Conservation (phyloP, 2,113 vertebrate genomes). For the Pedionomus torquatus region DNA sequence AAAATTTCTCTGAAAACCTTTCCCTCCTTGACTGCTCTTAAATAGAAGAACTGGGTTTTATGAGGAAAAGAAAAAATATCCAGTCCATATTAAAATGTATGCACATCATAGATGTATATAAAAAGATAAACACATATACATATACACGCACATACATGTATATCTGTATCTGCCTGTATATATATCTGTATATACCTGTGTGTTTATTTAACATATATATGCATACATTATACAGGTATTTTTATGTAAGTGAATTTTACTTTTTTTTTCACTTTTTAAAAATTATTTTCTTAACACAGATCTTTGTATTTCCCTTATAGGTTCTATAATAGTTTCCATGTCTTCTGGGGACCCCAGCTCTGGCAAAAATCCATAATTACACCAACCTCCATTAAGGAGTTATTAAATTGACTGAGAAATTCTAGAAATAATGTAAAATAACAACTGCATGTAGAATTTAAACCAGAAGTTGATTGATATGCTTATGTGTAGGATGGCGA, state of each 20-base stretch:
- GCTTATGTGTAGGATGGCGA: not conserved
- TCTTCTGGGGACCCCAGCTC: not conserved
- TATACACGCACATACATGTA: too few species aligned
- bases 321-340: not conserved
- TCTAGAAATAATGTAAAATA: not conserved
- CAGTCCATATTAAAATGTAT: not conserved
- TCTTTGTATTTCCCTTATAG: not conserved
- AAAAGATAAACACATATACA: not conserved
- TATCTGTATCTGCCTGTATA: too few species aligned
- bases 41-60: not conserved
- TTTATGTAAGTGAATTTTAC: not conserved
- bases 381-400: not conserved
- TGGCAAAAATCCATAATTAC: not conserved
- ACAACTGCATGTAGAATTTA: not conserved
- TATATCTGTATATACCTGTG: not conserved
- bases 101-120: not conserved
- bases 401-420: not conserved
- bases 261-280: too few species aligned
- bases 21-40: not conserved
- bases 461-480: not conserved
- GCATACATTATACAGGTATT: rapidly evolving
- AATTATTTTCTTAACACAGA: not conserved
- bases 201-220: not conserved
- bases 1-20: not conserved
- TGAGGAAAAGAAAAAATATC: not conserved